Evolutionary conservation across 2,888 invertebrate genomes (phyloP).

Genomic region (Plagiodera versicolora): DNA sequence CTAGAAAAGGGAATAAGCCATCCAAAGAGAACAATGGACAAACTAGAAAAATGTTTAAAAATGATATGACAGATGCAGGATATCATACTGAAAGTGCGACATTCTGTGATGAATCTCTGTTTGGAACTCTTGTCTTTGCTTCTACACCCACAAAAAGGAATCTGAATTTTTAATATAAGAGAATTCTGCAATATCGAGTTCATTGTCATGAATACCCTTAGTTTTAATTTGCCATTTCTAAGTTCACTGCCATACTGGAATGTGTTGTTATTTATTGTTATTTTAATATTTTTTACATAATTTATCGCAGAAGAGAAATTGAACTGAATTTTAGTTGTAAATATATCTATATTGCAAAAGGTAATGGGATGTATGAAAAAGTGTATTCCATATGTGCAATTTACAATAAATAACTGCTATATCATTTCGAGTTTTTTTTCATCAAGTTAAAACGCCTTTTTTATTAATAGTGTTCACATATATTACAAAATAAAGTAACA

Average conservation of each 20-base stretch:
- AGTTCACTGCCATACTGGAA: constrained; percentile 10
- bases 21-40: constrained; percentile 23
- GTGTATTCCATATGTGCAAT: constrained; percentile 29
- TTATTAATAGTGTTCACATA: constrained; percentile 32
- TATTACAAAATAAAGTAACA: constrained; percentile 43
- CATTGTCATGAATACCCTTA: neutral
- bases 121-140: constrained; percentile 43
- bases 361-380: neutral
- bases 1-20: constrained; percentile 34
- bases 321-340: neutral
- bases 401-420: constrained; percentile 20
- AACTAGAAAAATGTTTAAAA: constrained; percentile 36
- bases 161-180: neutral
- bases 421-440: neutral
- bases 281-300: constrained; percentile 1
- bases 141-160: constrained; percentile 49
- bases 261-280: constrained; percentile 4
- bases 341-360: constrained; percentile 6
- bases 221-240: no score
- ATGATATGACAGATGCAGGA: constrained; percentile 46
- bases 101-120: constrained; percentile 34
- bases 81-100: constrained; percentile 44
- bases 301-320: neutral
- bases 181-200: neutral
- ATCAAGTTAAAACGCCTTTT: constrained; percentile 21